Conservation (phyloP, 2,113 vertebrate species). For the Raja brachyura region DNA sequence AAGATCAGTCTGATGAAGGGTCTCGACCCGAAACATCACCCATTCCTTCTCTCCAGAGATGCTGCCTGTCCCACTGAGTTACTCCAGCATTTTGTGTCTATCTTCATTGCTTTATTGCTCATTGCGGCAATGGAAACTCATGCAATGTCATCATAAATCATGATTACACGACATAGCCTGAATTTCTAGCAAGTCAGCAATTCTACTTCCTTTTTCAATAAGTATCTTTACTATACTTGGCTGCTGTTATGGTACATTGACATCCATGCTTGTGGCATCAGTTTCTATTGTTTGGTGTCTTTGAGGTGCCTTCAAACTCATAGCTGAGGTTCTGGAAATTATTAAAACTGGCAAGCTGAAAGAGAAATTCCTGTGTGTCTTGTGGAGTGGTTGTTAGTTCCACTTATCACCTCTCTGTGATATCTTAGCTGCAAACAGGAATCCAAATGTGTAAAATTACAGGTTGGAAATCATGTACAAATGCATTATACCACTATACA, state of each 20-base stretch:
- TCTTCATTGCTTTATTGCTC: background rate
- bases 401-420: constrained; percentile 1
- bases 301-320: background rate
- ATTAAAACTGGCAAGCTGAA: too few species aligned
- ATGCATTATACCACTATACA: background rate
- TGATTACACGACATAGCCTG: background rate
- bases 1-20: too few species aligned
- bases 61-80: too few species aligned
- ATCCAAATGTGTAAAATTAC: constrained; percentile 8
- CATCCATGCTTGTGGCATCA: background rate
- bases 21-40: too few species aligned
- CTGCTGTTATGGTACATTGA: background rate
- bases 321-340: too few species aligned
- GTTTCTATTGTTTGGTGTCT: background rate
- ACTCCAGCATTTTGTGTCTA: background rate
- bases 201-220: background rate
- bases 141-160: background rate
- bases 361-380: background rate
- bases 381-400: background rate
- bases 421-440: background rate
- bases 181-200: too few species aligned
- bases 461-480: constrained; percentile 4
- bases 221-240: background rate
- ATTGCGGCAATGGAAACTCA: background rate
- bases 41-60: too few species aligned